Evolutionary conservation across 2,888 invertebrate species (phyloP).

Genomic region (Axea sp.): DNA sequence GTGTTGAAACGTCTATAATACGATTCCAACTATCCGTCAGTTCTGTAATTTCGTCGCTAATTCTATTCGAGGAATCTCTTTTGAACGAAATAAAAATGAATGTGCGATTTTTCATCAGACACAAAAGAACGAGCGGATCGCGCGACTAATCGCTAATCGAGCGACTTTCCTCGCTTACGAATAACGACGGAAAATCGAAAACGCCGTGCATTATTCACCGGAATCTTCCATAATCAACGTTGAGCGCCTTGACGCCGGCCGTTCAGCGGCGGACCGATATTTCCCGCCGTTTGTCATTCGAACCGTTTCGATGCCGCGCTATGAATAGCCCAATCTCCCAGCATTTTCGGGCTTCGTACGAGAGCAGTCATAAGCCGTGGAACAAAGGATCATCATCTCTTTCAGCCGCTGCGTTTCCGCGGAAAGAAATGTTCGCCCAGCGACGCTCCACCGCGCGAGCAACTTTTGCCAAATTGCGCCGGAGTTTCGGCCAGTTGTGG

Average conservation of each 20-base stretch:
- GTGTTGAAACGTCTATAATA: too few species aligned
- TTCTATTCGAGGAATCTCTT: too few species aligned
- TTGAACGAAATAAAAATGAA: too few species aligned
- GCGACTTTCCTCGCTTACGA: too few species aligned
- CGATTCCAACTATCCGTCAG: too few species aligned
- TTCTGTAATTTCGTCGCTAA: too few species aligned
- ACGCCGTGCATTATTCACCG: background rate
- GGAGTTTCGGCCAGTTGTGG: conserved; percentile 1
- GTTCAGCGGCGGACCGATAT: conserved; percentile 11
- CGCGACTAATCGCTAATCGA: too few species aligned
- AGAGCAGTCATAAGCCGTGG: conserved; percentile 34
- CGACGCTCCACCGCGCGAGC: conserved; percentile 22
- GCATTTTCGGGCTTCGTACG: conserved; percentile 28
- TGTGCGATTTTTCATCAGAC: too few species aligned
- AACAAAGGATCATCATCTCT: conserved; percentile 51
- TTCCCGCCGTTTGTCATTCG: conserved; percentile 31
- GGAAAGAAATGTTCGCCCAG: conserved; percentile 22
- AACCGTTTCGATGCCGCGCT: conserved; percentile 29
- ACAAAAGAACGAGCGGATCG: too few species aligned
- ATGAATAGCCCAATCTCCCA: conserved; percentile 49
- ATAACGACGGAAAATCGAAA: too few species aligned
- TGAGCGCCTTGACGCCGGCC: conserved; percentile 1
- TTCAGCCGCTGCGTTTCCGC: conserved; percentile 6
- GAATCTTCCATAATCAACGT: conserved; percentile 5
- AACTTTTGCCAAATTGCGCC: conserved; percentile 17